phyloP scores from a whole-genome alignment of 2,797 vertebrate genomes.

The Acridotheres tristis region DNA sequence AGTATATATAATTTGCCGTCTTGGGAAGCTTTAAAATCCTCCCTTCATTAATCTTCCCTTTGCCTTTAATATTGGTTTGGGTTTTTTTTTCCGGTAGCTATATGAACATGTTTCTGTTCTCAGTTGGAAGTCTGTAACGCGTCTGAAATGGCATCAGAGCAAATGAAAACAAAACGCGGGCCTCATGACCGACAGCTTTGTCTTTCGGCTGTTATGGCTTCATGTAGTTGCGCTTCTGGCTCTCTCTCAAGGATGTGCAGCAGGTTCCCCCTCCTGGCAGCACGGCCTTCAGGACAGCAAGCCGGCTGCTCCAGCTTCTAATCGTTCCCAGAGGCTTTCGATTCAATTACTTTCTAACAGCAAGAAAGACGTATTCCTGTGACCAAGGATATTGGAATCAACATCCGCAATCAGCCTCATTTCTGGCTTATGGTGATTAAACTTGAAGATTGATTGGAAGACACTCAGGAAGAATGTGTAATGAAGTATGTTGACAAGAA shows the following conservation, averaged over 20 bases:
- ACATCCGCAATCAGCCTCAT: neutral
- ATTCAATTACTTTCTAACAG: neutral
- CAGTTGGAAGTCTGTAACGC: neutral
- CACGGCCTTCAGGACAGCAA: neutral
- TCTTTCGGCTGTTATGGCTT: neutral
- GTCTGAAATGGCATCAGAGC: neutral
- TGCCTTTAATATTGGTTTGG: neutral
- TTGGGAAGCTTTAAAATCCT: neutral
- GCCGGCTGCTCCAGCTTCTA: neutral
- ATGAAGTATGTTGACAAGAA: neutral
- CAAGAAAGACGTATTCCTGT: neutral
- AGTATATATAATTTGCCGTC: neutral
- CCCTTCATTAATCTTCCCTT: neutral
- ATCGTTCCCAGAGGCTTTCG: neutral
- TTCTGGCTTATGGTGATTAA: neutral
- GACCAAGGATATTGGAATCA: neutral
- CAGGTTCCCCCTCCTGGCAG: constrained; percentile 50
- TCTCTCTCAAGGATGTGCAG: neutral
- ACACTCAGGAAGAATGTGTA: neutral
- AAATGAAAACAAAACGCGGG: neutral
- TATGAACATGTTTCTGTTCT: neutral
- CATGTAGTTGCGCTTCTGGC: fast-evolving
- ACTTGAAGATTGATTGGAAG: neutral
- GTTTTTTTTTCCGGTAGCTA: neutral
- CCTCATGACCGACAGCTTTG: fast-evolving